These are phyloP conservation scores for Chlorops oryzae DNA, from an alignment of 1,140 invertebrate species.

Conservation along the genomic window DNA sequence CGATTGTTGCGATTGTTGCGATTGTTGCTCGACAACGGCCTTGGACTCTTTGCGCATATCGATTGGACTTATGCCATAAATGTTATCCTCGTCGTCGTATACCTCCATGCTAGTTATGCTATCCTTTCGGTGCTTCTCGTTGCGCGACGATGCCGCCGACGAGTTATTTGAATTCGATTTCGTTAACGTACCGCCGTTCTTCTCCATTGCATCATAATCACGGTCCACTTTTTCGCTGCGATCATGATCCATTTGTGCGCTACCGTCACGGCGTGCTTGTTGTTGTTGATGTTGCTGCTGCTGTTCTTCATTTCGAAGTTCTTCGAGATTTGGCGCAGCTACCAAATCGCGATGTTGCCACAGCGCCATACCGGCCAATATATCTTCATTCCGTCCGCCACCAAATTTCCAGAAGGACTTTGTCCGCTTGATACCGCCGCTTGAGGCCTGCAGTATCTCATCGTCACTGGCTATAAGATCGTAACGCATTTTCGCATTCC, in stretches of 20 bases:
- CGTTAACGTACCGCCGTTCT: slow-evolving; percentile 32
- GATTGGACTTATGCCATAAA: slow-evolving; percentile 41
- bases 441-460: slow-evolving; percentile 41
- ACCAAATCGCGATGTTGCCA: slow-evolving; percentile 80
- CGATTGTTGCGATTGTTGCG: slow-evolving; percentile 16
- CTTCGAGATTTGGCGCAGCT: slow-evolving; percentile 48
- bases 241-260: slow-evolving; percentile 46
- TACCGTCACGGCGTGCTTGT: not conserved
- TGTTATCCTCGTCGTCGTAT: slow-evolving; percentile 41
- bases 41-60: no score
- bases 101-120: slow-evolving; percentile 39
- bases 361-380: slow-evolving; percentile 75
- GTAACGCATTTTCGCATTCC: slow-evolving; percentile 39
- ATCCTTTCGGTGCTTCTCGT: slow-evolving; percentile 41
- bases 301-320: slow-evolving; percentile 35
- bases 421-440: slow-evolving; percentile 61
- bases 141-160: slow-evolving; percentile 33
- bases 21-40: slow-evolving; percentile 18
- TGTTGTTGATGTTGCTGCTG: slow-evolving; percentile 14
- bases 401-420: slow-evolving; percentile 82
- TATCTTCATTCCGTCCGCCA: slow-evolving; percentile 55
- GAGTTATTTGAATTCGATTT: slow-evolving; percentile 35
- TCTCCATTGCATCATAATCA: slow-evolving; percentile 48
- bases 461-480: slow-evolving; percentile 50
- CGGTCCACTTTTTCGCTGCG: slow-evolving; percentile 46